Percentiles rank a stretch among this genome's conserved stretches.
These are phyloP conservation scores for Saccostrea glomerata DNA, from an alignment of 1,140 invertebrate genomes.

Conservation along the genomic window DNA sequence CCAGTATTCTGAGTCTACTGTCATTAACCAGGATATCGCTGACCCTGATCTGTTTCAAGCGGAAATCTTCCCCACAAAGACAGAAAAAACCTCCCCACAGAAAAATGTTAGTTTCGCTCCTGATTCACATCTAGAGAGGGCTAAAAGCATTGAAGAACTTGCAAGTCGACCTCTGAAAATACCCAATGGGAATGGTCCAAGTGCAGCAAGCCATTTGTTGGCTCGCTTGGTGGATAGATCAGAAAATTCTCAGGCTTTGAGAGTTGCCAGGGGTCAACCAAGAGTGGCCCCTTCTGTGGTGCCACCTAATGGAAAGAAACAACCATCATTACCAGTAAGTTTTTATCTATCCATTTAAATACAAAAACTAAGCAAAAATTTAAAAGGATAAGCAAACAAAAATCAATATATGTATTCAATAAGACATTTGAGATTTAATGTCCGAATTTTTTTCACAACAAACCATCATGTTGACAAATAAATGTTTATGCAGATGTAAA, in stretches of 20 bases:
- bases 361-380: no score
- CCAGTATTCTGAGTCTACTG: slow-evolving; percentile 67
- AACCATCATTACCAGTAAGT: slow-evolving; percentile 5
- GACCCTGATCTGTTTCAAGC: slow-evolving; percentile 60
- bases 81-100: slow-evolving; percentile 48
- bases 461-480: no score
- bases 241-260: slow-evolving; percentile 61
- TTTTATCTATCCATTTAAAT: neutral
- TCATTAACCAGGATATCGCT: slow-evolving; percentile 65
- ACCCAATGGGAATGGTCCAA: slow-evolving; percentile 9
- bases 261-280: slow-evolving; percentile 60
- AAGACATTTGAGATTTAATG: no score
- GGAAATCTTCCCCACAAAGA: slow-evolving; percentile 43
- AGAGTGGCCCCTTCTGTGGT: neutral
- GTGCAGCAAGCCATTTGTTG: slow-evolving; percentile 58
- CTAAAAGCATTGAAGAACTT: slow-evolving; percentile 47
- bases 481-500: no score
- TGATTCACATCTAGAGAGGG: slow-evolving; percentile 34
- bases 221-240: slow-evolving; percentile 66
- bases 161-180: slow-evolving; percentile 32
- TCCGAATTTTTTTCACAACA: no score
- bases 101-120: slow-evolving; percentile 63
- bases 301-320: slow-evolving; percentile 35
- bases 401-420: no score
- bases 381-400: no score